Base-by-base conservation (phyloP, 2,113 vertebrate species). In the Phainopepla nitens region DNA sequence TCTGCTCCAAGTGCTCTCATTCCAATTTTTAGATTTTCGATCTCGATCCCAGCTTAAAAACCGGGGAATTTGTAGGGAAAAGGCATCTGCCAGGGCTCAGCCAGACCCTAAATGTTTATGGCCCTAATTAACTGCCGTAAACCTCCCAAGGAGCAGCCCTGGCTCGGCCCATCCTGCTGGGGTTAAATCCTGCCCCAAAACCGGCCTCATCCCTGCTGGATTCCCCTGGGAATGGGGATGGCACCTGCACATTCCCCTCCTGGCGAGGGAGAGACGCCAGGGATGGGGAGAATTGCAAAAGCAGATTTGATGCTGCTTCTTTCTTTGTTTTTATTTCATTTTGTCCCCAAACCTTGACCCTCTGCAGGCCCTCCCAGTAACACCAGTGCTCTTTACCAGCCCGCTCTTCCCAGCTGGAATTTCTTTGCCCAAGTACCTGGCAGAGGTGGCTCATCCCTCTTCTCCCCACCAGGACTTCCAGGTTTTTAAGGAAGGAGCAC, bases 211-310 rank as follows among this genome's bases (percentile, higher is more conserved):
- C n/a, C n/a, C n/a, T n/a, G n/a, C n/a, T n/a, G n/a, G n/a, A n/a
- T n/a, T n/a, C n/a, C n/a, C 28, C 39, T 13, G 28, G 0, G 19
- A 19, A 2, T 7, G 45, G 56, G 19, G 51, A 14, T 18, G 20
- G 21, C 2, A 6, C 0, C 11, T 1, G 6, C 13, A 4, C 28
- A 0, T 27, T 12, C 20, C 36, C 17, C 3, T 33, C 18, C 27
- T 2, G 1, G 22, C 25, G 3, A 41, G 18, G 49, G 35, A 10
- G 44, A n/a, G 47, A 9, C 0, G 1, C 60, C 8, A 0, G 80
- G 80, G 23, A 24, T 5, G 45, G 20, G 41, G 24, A 21, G 5
- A 24, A 27, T 9, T 29, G 5, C 69, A 15, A 66, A 45, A 15
- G 15, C 33, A 31, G 41, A 5, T 28, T 60, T 13, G 13, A 1